A percentile compares a stretch with the other conserved stretches of the same genome.
Conservation (phyloP, 1,140 invertebrate genomes). For the Drosophila tani region DNA sequence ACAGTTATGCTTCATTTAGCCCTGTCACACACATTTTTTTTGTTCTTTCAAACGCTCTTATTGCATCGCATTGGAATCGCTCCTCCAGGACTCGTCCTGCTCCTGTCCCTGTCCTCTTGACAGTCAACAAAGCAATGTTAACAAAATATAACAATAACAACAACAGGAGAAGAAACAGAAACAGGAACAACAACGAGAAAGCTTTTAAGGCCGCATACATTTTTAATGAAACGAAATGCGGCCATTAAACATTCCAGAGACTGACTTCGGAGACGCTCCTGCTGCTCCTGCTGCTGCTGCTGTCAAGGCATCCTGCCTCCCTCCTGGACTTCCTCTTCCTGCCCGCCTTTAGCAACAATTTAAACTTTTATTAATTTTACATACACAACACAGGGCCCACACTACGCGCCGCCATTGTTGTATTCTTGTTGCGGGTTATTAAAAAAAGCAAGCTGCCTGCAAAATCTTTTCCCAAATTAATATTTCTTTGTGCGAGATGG, state of each 20-base stretch:
- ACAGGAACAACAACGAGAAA: slow-evolving; percentile 67
- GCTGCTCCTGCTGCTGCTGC: slow-evolving; percentile 1
- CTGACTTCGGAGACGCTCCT: slow-evolving; percentile 39
- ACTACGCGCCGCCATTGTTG: slow-evolving; percentile 54
- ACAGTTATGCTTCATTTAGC: slow-evolving; percentile 49
- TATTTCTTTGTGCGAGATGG: slow-evolving; percentile 62
- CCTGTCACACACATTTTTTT: slow-evolving; percentile 37
- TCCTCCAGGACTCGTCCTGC: background rate
- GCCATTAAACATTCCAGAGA: slow-evolving; percentile 77
- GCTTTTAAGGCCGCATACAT: slow-evolving; percentile 80
- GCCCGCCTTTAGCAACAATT: slow-evolving; percentile 68
- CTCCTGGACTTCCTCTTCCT: slow-evolving; percentile 25
- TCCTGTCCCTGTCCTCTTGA: background rate
- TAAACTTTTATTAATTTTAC: slow-evolving; percentile 84
- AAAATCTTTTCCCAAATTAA: slow-evolving; percentile 77
- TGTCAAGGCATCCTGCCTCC: slow-evolving; percentile 30
- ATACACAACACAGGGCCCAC: slow-evolving; percentile 36
- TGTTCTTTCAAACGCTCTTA: background rate
- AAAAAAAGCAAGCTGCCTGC: slow-evolving; percentile 73
- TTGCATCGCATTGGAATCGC: slow-evolving; percentile 17
- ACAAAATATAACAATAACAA: slow-evolving; percentile 48
- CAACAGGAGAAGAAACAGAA: slow-evolving; percentile 19
- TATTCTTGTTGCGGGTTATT: slow-evolving; percentile 75
- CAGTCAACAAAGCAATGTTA: slow-evolving; percentile 36
- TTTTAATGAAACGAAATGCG: slow-evolving; percentile 83